A percentile compares a stretch with the other conserved stretches of the same genome.
Conservation (phyloP, 2,888 invertebrate species). For the Himalopsyche kuldschensis region DNA sequence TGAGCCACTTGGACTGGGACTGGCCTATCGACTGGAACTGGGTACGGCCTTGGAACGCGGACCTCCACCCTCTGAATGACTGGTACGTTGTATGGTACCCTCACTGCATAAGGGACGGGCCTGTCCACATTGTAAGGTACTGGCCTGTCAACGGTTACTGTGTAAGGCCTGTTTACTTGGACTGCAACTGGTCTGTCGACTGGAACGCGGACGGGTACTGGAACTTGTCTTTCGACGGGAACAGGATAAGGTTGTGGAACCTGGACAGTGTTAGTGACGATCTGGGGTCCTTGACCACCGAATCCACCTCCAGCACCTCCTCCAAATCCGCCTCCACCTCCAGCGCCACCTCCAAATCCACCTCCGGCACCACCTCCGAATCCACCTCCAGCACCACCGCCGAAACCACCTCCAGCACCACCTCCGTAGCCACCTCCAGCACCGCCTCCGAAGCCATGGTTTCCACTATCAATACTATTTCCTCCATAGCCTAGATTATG, state of each 20-base stretch:
- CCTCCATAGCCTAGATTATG: background rate
- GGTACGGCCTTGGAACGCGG: constrained; percentile 49
- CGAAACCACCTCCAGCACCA: background rate
- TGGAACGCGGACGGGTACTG: constrained; percentile 56
- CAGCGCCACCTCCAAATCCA: background rate
- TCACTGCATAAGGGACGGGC: constrained; percentile 34
- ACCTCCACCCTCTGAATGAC: constrained; percentile 34
- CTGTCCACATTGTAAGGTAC: constrained; percentile 33
- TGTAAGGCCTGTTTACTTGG: constrained; percentile 49
- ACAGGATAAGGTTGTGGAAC: constrained; percentile 43
- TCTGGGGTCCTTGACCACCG: background rate
- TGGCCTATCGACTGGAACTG: constrained; percentile 55
- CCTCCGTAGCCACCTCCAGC: background rate
- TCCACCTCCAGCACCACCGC: constrained; percentile 4
- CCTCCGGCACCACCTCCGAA: background rate
- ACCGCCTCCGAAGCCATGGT: background rate
- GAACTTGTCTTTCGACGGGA: constrained; percentile 52
- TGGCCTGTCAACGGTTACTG: constrained; percentile 12
- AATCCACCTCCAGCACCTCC: background rate
- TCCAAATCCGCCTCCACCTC: background rate
- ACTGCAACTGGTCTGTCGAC: constrained; percentile 56
- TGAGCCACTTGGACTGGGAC: constrained; percentile 53
- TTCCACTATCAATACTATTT: too few relatives aligned
- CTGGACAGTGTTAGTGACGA: constrained; percentile 50
- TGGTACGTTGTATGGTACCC: constrained; percentile 29